phyloP scores from a whole-genome alignment of 92 coral and sea anemone genomes.

The Palythoa grandis region DNA sequence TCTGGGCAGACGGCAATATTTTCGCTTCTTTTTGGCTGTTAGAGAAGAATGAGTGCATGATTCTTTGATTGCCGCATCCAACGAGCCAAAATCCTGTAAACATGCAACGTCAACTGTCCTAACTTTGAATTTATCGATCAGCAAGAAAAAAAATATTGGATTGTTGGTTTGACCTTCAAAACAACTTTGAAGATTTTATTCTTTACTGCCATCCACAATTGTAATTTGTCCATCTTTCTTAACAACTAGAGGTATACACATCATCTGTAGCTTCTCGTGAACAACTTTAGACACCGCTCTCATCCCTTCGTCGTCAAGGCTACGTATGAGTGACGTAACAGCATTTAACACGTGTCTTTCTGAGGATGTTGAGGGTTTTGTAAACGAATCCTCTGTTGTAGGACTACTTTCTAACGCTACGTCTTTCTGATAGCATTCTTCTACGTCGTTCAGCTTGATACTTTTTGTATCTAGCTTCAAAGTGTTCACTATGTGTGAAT shows the following conservation, averaged over 20 bases:
- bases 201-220: conserved; percentile 83
- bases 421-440: conserved; percentile 74
- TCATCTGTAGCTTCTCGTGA: conserved; percentile 83
- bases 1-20: too few relatives aligned
- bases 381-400: conserved; percentile 34
- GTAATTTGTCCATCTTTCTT: conserved; percentile 79
- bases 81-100: too few relatives aligned
- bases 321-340: conserved; percentile 67
- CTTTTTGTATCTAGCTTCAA: conserved; percentile 44
- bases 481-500: conserved; percentile 48
- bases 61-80: too few relatives aligned
- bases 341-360: conserved; percentile 84
- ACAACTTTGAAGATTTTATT: conserved; percentile 7
- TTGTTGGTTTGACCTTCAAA: too few relatives aligned
- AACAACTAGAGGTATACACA: conserved; percentile 78
- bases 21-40: too few relatives aligned
- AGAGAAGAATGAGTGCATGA: too few relatives aligned
- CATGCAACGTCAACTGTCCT: too few relatives aligned
- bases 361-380: conserved; percentile 61
- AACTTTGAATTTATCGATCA: too few relatives aligned
- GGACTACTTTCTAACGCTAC: conserved; percentile 50
- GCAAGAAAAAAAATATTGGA: too few relatives aligned
- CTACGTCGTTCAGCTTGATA: conserved; percentile 52
- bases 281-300: conserved; percentile 71
- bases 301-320: conserved; percentile 65